phyloP scores from a whole-genome alignment of 2,888 invertebrate genomes.

The Idaea biselata region DNA sequence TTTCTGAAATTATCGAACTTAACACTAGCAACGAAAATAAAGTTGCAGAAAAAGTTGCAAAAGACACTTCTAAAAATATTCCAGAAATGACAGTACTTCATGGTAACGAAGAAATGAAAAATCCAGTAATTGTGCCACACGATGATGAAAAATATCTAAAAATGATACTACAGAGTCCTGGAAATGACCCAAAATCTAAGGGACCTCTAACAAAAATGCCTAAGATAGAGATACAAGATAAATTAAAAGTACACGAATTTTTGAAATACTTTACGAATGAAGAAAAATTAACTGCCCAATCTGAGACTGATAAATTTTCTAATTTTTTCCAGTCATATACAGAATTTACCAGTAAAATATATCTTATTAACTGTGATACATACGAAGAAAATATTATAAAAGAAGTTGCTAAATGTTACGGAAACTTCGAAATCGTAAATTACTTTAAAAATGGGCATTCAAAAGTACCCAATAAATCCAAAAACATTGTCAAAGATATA shows the following conservation, averaged over 20 bases:
- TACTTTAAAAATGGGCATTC: slow-evolving; percentile 65
- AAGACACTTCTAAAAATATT: too few relatives aligned
- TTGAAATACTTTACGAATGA: slow-evolving; percentile 58
- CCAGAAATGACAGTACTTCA: not conserved
- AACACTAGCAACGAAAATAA: not conserved
- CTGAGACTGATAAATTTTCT: slow-evolving; percentile 53
- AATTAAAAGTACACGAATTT: slow-evolving; percentile 30
- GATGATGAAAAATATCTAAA: not conserved
- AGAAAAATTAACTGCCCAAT: slow-evolving; percentile 60
- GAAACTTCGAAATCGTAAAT: slow-evolving; percentile 58
- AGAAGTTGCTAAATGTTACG: slow-evolving; percentile 52
- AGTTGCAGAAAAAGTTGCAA: not conserved
- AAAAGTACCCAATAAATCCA: slow-evolving; percentile 45
- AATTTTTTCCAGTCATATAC: slow-evolving; percentile 51
- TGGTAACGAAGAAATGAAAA: not conserved
- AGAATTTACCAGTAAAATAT: slow-evolving; percentile 44
- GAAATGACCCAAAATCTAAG: not conserved
- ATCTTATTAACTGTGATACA: slow-evolving; percentile 63
- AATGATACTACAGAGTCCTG: not conserved
- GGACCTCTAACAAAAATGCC: not conserved
- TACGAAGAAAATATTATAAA: slow-evolving; percentile 63
- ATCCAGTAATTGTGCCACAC: not conserved
- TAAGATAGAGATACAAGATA: slow-evolving; percentile 13
- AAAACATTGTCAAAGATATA: slow-evolving; percentile 56
- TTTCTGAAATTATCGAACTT: not conserved